phyloP scores from a whole-genome alignment of 2,113 vertebrate genomes.

The Oryzias celebensis region DNA sequence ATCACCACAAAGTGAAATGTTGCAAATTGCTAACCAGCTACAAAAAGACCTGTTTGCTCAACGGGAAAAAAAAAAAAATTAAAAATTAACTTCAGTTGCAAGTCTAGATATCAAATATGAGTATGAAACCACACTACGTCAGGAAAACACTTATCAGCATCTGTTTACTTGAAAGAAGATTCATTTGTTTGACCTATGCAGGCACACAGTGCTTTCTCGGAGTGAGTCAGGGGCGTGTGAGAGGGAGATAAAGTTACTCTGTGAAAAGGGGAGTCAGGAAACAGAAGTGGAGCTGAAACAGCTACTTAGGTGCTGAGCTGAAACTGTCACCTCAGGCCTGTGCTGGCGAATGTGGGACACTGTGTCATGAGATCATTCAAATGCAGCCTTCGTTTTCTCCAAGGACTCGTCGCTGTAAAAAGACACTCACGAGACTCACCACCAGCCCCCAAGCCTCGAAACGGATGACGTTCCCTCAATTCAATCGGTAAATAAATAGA shows the following conservation, averaged over 20 bases:
- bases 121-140: no score
- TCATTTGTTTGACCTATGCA: no score
- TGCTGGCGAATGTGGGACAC: slow-evolving; percentile 23
- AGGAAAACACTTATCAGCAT: no score
- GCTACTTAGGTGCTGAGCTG: slow-evolving; percentile 20
- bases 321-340: slow-evolving; percentile 20
- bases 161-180: no score
- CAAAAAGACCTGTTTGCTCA: background rate
- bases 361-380: slow-evolving; percentile 16
- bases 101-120: background rate
- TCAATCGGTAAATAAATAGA: background rate
- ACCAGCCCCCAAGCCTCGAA: no score
- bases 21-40: slow-evolving; percentile 2
- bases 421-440: slow-evolving; percentile 6
- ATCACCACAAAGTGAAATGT: slow-evolving; percentile 2
- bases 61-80: background rate
- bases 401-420: slow-evolving; percentile 11
- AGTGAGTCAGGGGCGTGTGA: slow-evolving; percentile 1
- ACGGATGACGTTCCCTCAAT: background rate
- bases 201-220: no score
- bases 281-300: background rate
- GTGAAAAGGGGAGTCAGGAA: slow-evolving; percentile 1
- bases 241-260: slow-evolving; percentile 1
- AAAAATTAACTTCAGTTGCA: background rate
- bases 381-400: slow-evolving; percentile 16